A percentile compares a stretch with the other conserved stretches of the same genome.
These are phyloP conservation scores for Hermaeophaga mercurialis DNA, from an alignment of 2,888 invertebrate genomes.

Conservation along the genomic window DNA sequence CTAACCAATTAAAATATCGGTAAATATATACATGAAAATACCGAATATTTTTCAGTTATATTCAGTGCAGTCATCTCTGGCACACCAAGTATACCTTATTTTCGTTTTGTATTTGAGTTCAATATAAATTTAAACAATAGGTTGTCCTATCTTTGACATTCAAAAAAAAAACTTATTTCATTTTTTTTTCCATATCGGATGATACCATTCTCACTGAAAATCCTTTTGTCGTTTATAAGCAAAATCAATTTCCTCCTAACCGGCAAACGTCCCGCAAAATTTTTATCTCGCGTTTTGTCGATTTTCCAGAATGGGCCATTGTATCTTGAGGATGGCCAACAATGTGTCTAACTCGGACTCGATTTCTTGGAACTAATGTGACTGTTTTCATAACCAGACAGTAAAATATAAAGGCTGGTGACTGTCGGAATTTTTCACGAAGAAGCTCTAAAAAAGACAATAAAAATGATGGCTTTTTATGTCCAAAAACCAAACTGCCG, in stretches of 20 bases:
- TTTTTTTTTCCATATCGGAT: not conserved
- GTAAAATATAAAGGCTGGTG: conserved; percentile 16
- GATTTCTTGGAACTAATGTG: conserved; percentile 23
- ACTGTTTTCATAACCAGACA: conserved; percentile 22
- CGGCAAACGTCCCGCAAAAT: conserved; percentile 22
- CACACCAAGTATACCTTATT: too few relatives aligned
- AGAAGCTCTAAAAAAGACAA: not conserved
- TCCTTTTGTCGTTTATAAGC: conserved; percentile 41
- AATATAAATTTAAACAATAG: too few relatives aligned
- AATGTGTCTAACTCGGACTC: conserved; percentile 28
- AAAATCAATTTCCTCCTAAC: conserved; percentile 51
- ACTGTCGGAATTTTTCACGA: not conserved
- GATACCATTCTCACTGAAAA: not conserved
- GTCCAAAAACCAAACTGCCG: too few relatives aligned
- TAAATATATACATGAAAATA: too few relatives aligned
- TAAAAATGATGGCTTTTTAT: too few relatives aligned
- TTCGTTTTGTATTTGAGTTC: too few relatives aligned
- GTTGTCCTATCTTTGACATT: too few relatives aligned
- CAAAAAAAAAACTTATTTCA: not conserved
- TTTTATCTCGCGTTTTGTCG: conserved; percentile 31
- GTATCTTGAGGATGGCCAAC: conserved; percentile 31
- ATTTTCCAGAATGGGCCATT: conserved; percentile 29
- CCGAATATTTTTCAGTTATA: too few relatives aligned
- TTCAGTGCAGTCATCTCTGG: too few relatives aligned
- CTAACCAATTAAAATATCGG: too few relatives aligned